A percentile compares a stretch with the other conserved stretches of the same genome.
phyloP scores from a whole-genome alignment of 2,113 vertebrate species.

The Peromyscus californicus region DNA sequence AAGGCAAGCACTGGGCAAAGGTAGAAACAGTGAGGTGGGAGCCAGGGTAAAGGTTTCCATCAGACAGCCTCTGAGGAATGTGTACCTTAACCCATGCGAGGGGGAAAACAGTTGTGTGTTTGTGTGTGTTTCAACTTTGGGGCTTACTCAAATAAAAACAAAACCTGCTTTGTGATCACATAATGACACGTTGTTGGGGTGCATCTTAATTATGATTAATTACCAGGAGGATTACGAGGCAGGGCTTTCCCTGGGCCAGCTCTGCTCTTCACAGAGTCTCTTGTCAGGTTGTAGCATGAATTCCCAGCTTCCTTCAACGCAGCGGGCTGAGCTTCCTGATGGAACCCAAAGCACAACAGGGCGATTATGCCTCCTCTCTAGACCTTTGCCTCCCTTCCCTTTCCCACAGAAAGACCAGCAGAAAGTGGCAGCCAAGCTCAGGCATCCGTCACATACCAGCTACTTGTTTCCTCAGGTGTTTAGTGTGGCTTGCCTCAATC shows the following conservation, averaged over 20 bases:
- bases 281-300: background rate
- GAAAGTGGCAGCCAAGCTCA: background rate
- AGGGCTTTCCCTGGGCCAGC: background rate
- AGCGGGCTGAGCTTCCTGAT: background rate
- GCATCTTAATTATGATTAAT: conserved; percentile 57
- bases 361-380: background rate
- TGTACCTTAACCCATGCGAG: conserved; percentile 42
- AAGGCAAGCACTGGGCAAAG: conserved; percentile 21
- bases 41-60: conserved; percentile 37
- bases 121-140: background rate
- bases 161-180: conserved; percentile 36
- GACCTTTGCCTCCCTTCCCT: conserved; percentile 59
- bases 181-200: background rate
- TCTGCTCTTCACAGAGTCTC: background rate
- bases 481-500: background rate
- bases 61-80: conserved; percentile 6
- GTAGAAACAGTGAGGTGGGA: background rate
- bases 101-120: background rate
- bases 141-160: conserved; percentile 49
- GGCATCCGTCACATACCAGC: background rate
- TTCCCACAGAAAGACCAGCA: background rate
- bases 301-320: conserved; percentile 37
- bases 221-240: background rate
- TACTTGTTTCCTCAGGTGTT: background rate
- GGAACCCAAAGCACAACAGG: background rate